Percentiles rank a stretch among this genome's conserved stretches.
These are phyloP conservation scores for Oligia strigilis DNA, from an alignment of 2,888 invertebrate genomes.

Conservation along the genomic window DNA sequence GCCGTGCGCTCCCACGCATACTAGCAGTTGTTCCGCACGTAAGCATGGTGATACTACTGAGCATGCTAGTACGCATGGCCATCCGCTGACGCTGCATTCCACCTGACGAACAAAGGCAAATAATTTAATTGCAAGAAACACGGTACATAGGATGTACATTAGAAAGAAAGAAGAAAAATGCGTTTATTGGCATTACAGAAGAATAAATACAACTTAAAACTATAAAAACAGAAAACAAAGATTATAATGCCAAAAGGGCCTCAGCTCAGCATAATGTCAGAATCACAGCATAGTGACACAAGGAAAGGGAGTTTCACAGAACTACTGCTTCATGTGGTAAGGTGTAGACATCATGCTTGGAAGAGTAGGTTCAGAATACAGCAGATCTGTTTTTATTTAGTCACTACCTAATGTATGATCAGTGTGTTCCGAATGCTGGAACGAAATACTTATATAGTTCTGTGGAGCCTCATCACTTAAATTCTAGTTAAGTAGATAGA, in stretches of 20 bases:
- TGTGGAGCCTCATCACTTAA: neutral
- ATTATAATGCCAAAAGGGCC: too few species aligned
- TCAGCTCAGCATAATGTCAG: too few species aligned
- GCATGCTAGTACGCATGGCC: conserved; percentile 97
- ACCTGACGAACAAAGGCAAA: conserved; percentile 87
- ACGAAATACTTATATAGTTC: neutral
- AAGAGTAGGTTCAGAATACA: too few species aligned
- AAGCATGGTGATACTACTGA: conserved; percentile 97
- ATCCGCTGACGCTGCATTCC: conserved; percentile 94
- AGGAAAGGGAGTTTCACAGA: neutral
- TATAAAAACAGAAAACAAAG: too few species aligned
- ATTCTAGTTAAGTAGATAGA: neutral
- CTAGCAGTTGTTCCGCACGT: conserved; percentile 97
- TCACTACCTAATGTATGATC: neutral
- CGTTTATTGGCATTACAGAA: too few species aligned
- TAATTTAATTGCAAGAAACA: neutral
- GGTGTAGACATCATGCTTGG: neutral
- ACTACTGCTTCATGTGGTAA: neutral
- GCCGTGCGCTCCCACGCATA: conserved; percentile 98
- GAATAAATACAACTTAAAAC: too few species aligned
- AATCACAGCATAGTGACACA: too few species aligned
- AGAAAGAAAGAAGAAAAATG: too few species aligned
- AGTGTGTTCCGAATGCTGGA: neutral
- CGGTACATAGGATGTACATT: neutral
- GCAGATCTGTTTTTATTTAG: neutral